Percentiles rank a stretch among this genome's conserved stretches.
Evolutionary conservation across 2,888 invertebrate species (phyloP).

Genomic region (Amphimallon solstitiale): DNA sequence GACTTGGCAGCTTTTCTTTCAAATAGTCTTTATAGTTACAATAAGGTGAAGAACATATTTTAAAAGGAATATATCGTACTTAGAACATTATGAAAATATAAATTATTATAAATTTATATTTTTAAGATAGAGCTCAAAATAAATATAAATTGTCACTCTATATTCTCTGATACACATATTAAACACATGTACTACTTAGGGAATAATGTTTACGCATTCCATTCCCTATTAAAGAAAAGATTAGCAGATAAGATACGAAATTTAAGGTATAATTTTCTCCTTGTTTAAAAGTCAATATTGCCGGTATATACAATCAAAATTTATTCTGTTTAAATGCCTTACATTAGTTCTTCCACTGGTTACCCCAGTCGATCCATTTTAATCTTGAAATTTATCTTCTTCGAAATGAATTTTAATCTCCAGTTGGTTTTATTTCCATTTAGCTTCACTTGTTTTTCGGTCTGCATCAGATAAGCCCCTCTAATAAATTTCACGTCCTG

Average conservation of each 20-base stretch:
- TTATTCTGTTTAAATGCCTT: slow-evolving; percentile 4
- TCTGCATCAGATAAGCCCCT: slow-evolving; percentile 28
- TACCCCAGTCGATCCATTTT: slow-evolving; percentile 18
- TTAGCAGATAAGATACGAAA: background rate
- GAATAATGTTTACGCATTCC: too few species aligned
- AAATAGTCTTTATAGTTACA: too few species aligned
- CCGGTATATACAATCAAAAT: slow-evolving; percentile 1
- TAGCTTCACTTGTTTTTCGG: slow-evolving; percentile 28
- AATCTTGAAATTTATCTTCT: slow-evolving; percentile 31
- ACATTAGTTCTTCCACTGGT: slow-evolving; percentile 3
- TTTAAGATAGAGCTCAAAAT: too few species aligned
- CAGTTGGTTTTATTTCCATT: slow-evolving; percentile 30
- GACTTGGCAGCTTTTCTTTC: too few species aligned
- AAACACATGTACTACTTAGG: too few species aligned
- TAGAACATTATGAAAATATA: too few species aligned
- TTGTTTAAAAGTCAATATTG: slow-evolving; percentile 15
- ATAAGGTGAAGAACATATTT: too few species aligned
- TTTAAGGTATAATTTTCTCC: background rate
- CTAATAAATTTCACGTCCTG: slow-evolving; percentile 27
- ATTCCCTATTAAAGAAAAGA: too few species aligned
- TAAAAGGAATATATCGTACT: too few species aligned
- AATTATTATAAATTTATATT: too few species aligned
- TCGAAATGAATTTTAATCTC: slow-evolving; percentile 30
- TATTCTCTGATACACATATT: too few species aligned
- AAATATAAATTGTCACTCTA: too few species aligned